Conservation (phyloP, 2,113 vertebrate species). For the Bambusicola thoracicus region DNA sequence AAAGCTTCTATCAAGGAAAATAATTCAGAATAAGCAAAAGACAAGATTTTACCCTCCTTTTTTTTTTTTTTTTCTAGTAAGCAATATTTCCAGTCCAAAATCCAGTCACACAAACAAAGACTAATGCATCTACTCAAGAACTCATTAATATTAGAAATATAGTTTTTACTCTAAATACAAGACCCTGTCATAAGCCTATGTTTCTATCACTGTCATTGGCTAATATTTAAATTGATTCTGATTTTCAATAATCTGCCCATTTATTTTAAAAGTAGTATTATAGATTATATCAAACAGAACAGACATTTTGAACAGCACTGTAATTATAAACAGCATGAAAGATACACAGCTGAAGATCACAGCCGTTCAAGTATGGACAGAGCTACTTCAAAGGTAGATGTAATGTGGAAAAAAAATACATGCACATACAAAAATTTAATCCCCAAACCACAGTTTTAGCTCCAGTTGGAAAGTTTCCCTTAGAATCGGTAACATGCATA, state of each 20-base stretch:
- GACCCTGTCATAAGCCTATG: neutral
- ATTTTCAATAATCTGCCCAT: slow-evolving; percentile 50
- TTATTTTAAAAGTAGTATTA: slow-evolving; percentile 45
- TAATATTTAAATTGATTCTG: slow-evolving; percentile 65
- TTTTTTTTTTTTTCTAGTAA: neutral
- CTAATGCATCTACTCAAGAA: neutral
- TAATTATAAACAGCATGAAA: slow-evolving; percentile 41
- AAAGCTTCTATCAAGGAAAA: neutral
- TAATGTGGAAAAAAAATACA: neutral
- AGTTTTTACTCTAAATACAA: slow-evolving; percentile 2
- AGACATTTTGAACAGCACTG: slow-evolving; percentile 12
- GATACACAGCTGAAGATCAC: neutral
- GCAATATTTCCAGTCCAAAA: neutral
- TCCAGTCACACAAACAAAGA: neutral
- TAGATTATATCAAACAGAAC: slow-evolving; percentile 34
- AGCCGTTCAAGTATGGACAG: slow-evolving; percentile 60
- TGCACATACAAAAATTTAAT: neutral
- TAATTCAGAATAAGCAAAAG: neutral
- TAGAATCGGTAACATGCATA: neutral
- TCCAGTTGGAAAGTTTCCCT: neutral
- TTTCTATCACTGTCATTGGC: slow-evolving; percentile 12
- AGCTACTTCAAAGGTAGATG: slow-evolving; percentile 19
- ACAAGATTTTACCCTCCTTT: neutral
- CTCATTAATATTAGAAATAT: slow-evolving; percentile 18
- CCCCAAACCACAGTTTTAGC: neutral